phyloP scores from a whole-genome alignment of 1,140 invertebrate species.

The Pachyrhynchus sulphureomaculatus region DNA sequence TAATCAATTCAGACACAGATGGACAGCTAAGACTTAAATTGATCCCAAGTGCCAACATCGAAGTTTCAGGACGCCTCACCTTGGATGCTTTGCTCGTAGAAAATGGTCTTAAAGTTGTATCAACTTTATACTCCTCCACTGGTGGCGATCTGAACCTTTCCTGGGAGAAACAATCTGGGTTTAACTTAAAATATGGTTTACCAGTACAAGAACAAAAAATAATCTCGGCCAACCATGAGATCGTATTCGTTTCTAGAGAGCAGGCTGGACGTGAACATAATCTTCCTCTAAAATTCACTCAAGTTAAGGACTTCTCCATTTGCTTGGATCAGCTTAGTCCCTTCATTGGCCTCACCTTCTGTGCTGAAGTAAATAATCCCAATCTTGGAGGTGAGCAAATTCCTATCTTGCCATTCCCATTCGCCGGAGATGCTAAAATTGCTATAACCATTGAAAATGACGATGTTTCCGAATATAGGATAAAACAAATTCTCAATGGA shows the following conservation, averaged over 20 bases:
- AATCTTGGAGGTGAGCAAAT: conserved; percentile 56
- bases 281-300: conserved; percentile 58
- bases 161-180: conserved; percentile 61
- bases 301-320: conserved; percentile 58
- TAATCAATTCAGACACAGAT: conserved; percentile 57
- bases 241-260: conserved; percentile 63
- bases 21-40: conserved; percentile 64
- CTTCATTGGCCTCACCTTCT: conserved; percentile 68
- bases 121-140: conserved; percentile 74
- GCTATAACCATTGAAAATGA: conserved; percentile 64
- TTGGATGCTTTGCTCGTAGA: conserved; percentile 74
- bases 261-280: conserved; percentile 57
- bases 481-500: conserved; percentile 53
- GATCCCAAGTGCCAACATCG: conserved; percentile 69
- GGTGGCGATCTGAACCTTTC: conserved; percentile 70
- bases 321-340: conserved; percentile 72
- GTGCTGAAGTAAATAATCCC: conserved; percentile 60
- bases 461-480: conserved; percentile 64
- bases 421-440: conserved; percentile 64
- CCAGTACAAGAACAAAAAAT: conserved; percentile 81
- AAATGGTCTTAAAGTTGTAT: conserved; percentile 73
- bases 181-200: conserved; percentile 73
- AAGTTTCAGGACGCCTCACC: conserved; percentile 65
- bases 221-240: conserved; percentile 64
- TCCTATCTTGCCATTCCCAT: conserved; percentile 59